A percentile compares a stretch with the other conserved stretches of the same genome.
Evolutionary conservation across 1,140 invertebrate species (phyloP).

Genomic region (Dendrolimus punctatus): DNA sequence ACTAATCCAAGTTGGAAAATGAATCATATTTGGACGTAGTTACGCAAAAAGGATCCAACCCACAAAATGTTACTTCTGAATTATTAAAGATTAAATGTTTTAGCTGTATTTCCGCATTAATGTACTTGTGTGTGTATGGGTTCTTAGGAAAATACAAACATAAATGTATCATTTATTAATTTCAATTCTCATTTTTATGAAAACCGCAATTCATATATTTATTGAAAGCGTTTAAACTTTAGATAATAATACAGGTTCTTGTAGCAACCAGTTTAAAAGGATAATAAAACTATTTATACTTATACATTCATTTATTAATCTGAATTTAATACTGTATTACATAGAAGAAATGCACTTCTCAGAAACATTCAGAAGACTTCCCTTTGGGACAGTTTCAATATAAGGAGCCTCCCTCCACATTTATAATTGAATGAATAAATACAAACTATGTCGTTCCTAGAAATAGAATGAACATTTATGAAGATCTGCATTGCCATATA

Average conservation of each 20-base stretch:
- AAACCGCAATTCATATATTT: no score
- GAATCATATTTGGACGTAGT: no score
- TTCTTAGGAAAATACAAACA: no score
- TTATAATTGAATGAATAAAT: slow-evolving; percentile 54
- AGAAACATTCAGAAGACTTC: slow-evolving; percentile 88
- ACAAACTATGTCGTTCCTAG: slow-evolving; percentile 53
- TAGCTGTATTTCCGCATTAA: no score
- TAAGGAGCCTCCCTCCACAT: slow-evolving; percentile 50
- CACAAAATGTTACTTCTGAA: no score
- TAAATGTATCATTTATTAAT: no score
- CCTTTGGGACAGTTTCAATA: slow-evolving; percentile 65
- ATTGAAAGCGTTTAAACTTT: no score
- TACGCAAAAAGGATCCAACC: no score
- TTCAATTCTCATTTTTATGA: no score
- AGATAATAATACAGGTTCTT: not conserved
- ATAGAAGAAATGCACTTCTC: slow-evolving; percentile 90
- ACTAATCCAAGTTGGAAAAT: no score
- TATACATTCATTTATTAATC: slow-evolving; percentile 70
- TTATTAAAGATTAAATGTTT: no score
- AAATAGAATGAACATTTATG: slow-evolving; percentile 61
- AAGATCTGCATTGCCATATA: slow-evolving; percentile 72
- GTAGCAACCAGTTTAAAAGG: not conserved
- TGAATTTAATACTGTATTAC: slow-evolving; percentile 89
- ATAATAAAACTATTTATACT: slow-evolving; percentile 4
- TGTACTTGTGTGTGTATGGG: no score